Conservation (phyloP, 1,140 invertebrate genomes). For the Drosophila auraria region DNA sequence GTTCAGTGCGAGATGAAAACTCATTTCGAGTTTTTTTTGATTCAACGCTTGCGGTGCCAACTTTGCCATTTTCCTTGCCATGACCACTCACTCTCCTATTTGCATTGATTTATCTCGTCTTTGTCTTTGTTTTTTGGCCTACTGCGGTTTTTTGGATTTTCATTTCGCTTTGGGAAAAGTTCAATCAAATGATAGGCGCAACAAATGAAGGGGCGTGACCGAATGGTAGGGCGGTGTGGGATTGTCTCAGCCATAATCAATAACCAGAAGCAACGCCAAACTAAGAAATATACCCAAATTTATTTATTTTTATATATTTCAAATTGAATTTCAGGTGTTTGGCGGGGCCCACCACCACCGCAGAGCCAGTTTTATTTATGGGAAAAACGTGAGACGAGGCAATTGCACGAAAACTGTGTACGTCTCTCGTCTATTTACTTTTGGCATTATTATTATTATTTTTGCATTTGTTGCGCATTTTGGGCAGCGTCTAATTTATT, state of each 20-base stretch:
- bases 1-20: conserved; percentile 30
- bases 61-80: conserved; percentile 59
- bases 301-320: conserved; percentile 53
- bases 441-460: conserved; percentile 57
- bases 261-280: conserved; percentile 55
- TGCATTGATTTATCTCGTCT: conserved; percentile 70
- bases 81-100: conserved; percentile 39
- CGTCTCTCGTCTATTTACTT: conserved; percentile 49
- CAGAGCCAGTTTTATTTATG: conserved; percentile 63
- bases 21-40: conserved; percentile 26
- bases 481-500: conserved; percentile 66
- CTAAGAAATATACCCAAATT: conserved; percentile 40
- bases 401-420: conserved; percentile 76
- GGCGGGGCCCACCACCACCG: background rate
- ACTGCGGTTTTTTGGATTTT: conserved; percentile 34
- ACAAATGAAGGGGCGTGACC: conserved; percentile 55
- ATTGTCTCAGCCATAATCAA: conserved; percentile 72
- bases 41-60: conserved; percentile 46
- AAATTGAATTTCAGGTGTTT: conserved; percentile 54
- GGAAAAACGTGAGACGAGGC: conserved; percentile 72
- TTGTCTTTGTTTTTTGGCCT: conserved; percentile 39
- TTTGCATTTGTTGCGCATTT: conserved; percentile 53
- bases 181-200: conserved; percentile 50
- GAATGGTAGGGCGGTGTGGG: conserved; percentile 30
- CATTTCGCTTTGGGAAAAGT: conserved; percentile 54